Evolutionary conservation across 2,797 vertebrate genomes (phyloP).

Genomic region (Lagorchestes hirsutus): DNA sequence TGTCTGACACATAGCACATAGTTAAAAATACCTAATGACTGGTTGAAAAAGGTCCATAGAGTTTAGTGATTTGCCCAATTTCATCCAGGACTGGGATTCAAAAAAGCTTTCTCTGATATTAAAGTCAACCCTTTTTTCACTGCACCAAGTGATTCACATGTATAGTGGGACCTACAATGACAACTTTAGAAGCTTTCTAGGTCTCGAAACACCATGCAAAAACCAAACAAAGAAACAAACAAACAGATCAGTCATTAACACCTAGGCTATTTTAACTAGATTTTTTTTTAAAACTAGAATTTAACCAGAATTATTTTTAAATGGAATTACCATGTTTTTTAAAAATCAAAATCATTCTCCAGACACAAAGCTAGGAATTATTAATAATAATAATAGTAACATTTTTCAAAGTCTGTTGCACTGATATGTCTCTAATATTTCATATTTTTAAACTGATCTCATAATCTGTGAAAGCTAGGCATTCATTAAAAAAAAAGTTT

Average conservation of each 20-base stretch:
- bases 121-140: neutral
- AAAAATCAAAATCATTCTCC: neutral
- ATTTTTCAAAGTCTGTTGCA: neutral
- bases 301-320: neutral
- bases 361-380: neutral
- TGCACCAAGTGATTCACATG: neutral
- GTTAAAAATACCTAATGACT: neutral
- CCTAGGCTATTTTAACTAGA: neutral
- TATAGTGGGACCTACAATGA: neutral
- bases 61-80: neutral
- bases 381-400: neutral
- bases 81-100: neutral
- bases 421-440: neutral
- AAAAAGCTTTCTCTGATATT: neutral
- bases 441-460: neutral
- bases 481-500: neutral
- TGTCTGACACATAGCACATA: neutral
- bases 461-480: neutral
- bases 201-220: neutral
- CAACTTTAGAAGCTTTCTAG: neutral
- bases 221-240: neutral
- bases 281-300: too few species aligned
- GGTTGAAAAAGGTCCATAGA: neutral
- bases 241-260: neutral
- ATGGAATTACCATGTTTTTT: neutral